phyloP scores from a whole-genome alignment of 2,113 vertebrate species.

The Sinosuthora webbiana region DNA sequence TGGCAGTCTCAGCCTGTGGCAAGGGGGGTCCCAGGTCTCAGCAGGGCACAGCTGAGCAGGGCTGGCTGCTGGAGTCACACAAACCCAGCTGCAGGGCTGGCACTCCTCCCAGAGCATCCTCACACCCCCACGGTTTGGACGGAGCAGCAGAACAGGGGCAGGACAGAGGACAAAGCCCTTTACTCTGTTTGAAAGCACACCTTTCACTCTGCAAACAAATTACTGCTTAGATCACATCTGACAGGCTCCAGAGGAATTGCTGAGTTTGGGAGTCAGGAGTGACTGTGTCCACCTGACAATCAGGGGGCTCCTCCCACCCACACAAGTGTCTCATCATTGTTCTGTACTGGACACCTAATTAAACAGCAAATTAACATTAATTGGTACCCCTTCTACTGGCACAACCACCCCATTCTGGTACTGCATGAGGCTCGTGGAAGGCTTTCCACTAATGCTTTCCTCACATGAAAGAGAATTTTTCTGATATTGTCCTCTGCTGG shows the following conservation, averaged over 20 bases:
- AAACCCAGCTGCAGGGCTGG: not conserved
- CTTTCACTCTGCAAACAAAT: conserved; percentile 5
- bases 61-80: not conserved
- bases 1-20: not conserved
- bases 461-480: not conserved
- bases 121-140: not conserved
- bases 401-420: not conserved
- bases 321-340: not conserved
- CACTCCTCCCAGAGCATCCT: not conserved
- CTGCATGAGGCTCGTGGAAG: not conserved
- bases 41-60: not conserved
- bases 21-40: not conserved
- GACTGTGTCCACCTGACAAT: not conserved
- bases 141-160: not conserved
- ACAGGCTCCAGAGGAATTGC: not conserved
- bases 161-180: not conserved
- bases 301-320: not conserved
- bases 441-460: not conserved
- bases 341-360: not conserved
- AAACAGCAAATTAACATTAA: conserved; percentile 20
- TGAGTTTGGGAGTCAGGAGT: not conserved
- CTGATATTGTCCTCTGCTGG: not conserved
- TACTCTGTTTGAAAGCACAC: not conserved
- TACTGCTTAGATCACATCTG: not conserved
- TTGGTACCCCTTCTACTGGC: not conserved